Base-by-base conservation (phyloP, 2,113 vertebrate genomes). In the Anseranas semipalmata region DNA sequence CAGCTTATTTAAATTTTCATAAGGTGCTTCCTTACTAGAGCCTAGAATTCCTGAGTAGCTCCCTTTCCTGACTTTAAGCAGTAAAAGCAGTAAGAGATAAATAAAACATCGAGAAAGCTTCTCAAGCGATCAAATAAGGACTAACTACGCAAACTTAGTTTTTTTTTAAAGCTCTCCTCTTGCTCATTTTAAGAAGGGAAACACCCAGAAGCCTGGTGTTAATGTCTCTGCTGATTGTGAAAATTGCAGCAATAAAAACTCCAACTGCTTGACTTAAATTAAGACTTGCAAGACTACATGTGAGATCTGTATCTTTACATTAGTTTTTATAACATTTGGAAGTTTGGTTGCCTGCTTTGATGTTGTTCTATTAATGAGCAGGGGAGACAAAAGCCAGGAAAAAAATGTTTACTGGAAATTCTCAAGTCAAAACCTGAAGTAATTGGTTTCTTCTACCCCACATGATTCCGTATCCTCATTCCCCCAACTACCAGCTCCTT, bases 211-310 rank as follows among this genome's bases (percentile, higher is more conserved):
- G 97, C 97, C 96, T 97, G 93, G 98, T 97, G 97, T 98, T 99
- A 98, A 97, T 95, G 96, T 98, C 98, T 99, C 98, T 98, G 98
- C 97, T 98, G 98, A 99, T 98, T 98, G 98, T 99, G 98, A 99
- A 99, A 98, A 99, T 97, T 98, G 97, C 97, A 98, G 98, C 97
- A 98, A 98, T 98, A 98, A 99, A 99, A 99, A 95, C 97, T 97
- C 97, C 97, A 98, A 98, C 89, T 97, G 96, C 96, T 98, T 96
- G 91, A 96, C 97, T 98, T 97, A 98, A 98, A 98, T 98, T 98
- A 98, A 98, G 96, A 97, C 96, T 97, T 98, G 91, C 89, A 97
- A 95, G 95, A 90, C 92, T 95, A 85, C 82, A 96, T 95, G 81
- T 91, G 93, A 98, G 96, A 98, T 97, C 95, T 93, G 58, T 98